Conservation (phyloP, 1,140 invertebrate species). For the Lucilia cuprina region DNA sequence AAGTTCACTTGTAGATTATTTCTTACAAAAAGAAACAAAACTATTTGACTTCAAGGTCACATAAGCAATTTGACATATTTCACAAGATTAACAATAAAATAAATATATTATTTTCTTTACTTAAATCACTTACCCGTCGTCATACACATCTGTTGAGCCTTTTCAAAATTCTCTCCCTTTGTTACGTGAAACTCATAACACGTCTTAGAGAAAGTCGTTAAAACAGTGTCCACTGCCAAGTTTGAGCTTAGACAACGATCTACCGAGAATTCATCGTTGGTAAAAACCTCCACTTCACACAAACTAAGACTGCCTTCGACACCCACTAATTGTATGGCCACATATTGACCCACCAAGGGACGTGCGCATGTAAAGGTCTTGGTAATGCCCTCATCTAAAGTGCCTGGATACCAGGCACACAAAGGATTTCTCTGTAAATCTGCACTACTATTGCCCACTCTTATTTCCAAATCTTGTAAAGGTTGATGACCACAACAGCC, state of each 20-base stretch:
- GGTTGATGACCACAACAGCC: constrained; percentile 88
- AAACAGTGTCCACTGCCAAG: constrained; percentile 74
- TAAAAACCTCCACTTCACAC: constrained; percentile 91
- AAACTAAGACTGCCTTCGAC: constrained; percentile 88
- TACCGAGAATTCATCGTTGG: constrained; percentile 86
- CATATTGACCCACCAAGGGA: constrained; percentile 82
- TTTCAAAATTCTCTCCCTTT: constrained; percentile 81
- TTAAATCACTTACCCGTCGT: constrained; percentile 64
- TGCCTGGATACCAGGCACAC: constrained; percentile 92
- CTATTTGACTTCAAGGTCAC: neutral
- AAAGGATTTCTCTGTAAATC: constrained; percentile 87
- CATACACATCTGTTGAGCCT: constrained; percentile 78
- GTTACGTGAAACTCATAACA: constrained; percentile 88
- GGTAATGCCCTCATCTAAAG: constrained; percentile 89
- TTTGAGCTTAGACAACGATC: constrained; percentile 76
- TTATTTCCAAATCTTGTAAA: constrained; percentile 89
- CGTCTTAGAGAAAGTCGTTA: constrained; percentile 82
- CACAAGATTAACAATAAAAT: neutral
- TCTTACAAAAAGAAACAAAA: neutral
- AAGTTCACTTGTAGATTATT: neutral
- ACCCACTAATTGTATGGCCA: constrained; percentile 87
- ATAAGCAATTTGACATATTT: neutral
- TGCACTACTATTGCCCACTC: constrained; percentile 87
- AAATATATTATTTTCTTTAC: neutral
- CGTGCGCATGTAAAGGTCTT: constrained; percentile 88